phyloP scores from a whole-genome alignment of 2,888 invertebrate genomes.

The Metellina segmentata region DNA sequence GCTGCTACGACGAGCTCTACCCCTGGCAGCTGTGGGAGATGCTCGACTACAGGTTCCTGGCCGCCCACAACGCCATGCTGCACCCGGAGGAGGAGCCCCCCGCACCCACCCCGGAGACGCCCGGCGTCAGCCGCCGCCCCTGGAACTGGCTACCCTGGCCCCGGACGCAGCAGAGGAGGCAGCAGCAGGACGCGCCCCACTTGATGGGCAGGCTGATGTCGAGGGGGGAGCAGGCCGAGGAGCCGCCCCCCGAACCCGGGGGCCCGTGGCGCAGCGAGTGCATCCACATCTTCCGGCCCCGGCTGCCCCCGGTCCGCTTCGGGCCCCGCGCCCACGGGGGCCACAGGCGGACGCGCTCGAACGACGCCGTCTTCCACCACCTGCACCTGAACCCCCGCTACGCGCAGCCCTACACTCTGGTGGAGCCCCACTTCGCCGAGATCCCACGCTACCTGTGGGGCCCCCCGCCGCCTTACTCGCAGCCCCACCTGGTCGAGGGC shows the following conservation, averaged over 20 bases:
- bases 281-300: conserved; percentile 73
- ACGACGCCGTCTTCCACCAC: conserved; percentile 78
- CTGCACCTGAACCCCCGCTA: conserved; percentile 75
- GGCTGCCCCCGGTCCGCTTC: conserved; percentile 31
- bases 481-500: conserved; percentile 78
- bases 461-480: conserved; percentile 90
- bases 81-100: conserved; percentile 40
- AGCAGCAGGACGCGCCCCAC: conserved; percentile 19
- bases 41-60: conserved; percentile 81
- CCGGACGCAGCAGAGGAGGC: neutral
- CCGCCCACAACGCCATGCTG: conserved; percentile 43
- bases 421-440: conserved; percentile 63
- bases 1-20: conserved; percentile 87
- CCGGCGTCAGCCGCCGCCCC: conserved; percentile 1
- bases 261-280: conserved; percentile 73
- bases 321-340: conserved; percentile 42
- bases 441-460: conserved; percentile 86
- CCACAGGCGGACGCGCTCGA: conserved; percentile 77
- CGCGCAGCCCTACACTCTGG: conserved; percentile 67
- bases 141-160: conserved; percentile 77
- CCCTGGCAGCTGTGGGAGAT: conserved; percentile 84
- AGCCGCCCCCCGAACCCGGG: conserved; percentile 46
- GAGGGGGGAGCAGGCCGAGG: conserved; percentile 43
- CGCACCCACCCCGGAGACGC: neutral
- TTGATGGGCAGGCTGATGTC: conserved; percentile 73